phyloP scores from a whole-genome alignment of 2,797 vertebrate genomes.

The Phyllotis vaccarum region DNA sequence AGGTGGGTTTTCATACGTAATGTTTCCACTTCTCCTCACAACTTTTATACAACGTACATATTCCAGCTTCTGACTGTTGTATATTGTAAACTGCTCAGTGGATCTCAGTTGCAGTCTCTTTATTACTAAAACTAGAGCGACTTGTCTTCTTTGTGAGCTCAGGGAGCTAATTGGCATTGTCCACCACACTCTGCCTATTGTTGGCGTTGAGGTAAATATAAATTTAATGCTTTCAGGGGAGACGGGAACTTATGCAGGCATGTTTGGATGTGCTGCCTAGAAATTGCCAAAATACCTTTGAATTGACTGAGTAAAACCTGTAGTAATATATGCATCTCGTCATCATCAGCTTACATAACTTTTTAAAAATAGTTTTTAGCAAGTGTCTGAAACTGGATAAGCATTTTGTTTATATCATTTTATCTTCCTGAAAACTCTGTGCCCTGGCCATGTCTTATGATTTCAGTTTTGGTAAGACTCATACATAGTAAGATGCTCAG shows the following conservation, averaged over 20 bases:
- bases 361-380: conserved; percentile 2
- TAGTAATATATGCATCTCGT: background rate
- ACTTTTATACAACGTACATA: background rate
- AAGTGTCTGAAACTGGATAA: conserved; percentile 8
- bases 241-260: background rate
- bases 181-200: background rate
- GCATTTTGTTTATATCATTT: background rate
- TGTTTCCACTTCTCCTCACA: background rate
- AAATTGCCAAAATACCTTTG: background rate
- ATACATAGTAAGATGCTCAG: background rate
- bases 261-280: background rate
- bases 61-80: background rate
- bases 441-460: background rate
- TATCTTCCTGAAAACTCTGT: background rate
- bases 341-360: background rate
- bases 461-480: background rate
- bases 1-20: background rate
- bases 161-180: background rate
- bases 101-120: background rate
- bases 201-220: background rate
- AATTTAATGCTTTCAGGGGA: background rate
- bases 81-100: background rate
- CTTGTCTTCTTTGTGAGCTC: background rate
- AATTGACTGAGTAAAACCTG: conserved; percentile 38
- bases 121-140: background rate